Evolutionary conservation across 2,113 vertebrate species (phyloP), one percentile per base, ranked within the genome.

Genomic region (Oxyruncus cristatus): DNA sequence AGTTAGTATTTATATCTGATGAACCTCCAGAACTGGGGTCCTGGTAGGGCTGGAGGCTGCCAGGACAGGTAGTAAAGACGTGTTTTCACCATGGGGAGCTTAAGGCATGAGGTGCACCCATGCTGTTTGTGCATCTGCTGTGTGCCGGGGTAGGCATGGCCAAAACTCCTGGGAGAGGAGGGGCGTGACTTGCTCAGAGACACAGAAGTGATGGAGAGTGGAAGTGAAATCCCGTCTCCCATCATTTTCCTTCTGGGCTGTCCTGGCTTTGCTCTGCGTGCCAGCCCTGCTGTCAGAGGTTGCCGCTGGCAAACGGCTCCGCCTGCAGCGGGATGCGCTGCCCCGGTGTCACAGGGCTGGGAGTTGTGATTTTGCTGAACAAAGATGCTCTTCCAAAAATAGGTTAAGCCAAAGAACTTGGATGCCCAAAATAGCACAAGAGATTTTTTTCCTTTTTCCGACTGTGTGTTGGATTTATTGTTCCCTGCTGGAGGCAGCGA

Each of bases 361-460:
- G 59, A 75, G 75, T 32, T 88, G 56, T 92, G 75, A 75, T 92
- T 92, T 55, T 96, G 90, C 85, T 90, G 92, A 88, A 77, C 79
- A 92, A 92, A 95, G 92, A 78, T 82, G 73, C 74, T 39, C 37
- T 68, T 93, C 86, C 70, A 81, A 92, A 94, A 95, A 96, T 89
- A 95, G 83, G 66, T 87, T 94, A 91, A 81, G 76, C 61, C 47
- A 56, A 93, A 81, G 68, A 93, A 84, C 39, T 89, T 80, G 30
- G 41, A 56, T 87, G 49, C 76, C 44, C 81, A 93, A 94, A 97
- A 96, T 89, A 97, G 79, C 75, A 46, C 20, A 21, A 33, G 71
- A 81, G 56, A 35, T 86, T 94, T 89, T 93, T 93, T 92, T 87
- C 32, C 14, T 41, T 88, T 93, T 93, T 72, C 42, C 1, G 3